Evolutionary conservation across 2,113 vertebrate species (phyloP).

Genomic region (Nycticorax nycticorax): DNA sequence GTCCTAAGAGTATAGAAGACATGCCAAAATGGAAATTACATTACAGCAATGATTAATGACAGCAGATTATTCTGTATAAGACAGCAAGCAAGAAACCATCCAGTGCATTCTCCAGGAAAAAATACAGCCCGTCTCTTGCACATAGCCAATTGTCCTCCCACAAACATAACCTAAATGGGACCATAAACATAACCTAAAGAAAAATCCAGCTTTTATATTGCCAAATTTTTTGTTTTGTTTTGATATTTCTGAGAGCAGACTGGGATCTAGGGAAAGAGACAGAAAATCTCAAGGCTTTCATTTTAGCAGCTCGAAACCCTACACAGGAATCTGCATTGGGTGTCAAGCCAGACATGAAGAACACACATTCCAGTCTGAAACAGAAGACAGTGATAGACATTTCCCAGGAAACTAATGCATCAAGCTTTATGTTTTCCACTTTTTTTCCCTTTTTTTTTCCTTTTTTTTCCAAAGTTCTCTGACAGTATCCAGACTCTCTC

Average conservation of each 20-base stretch:
- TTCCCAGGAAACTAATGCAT: not conserved
- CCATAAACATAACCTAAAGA: not conserved
- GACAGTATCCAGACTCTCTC: not conserved
- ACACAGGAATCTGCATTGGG: not conserved
- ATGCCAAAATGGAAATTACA: not conserved
- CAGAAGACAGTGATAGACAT: not conserved
- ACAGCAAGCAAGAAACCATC: not conserved
- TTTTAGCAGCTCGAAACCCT: not conserved
- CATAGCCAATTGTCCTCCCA: not conserved
- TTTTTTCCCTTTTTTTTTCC: not conserved
- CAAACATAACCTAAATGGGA: not conserved
- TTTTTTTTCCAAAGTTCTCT: not conserved
- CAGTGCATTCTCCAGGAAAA: not conserved
- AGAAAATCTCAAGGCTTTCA: not conserved
- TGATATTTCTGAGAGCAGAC: not conserved
- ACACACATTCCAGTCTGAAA: not conserved
- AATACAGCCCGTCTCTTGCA: not conserved
- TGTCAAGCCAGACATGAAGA: not conserved
- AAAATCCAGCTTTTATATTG: not conserved
- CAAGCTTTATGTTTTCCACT: not conserved
- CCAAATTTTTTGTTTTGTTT: not conserved
- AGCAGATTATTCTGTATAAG: not conserved
- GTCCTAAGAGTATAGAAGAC: not conserved
- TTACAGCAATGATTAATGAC: not conserved
- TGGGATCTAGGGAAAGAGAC: not conserved